Evolutionary conservation across 2,113 vertebrate genomes (phyloP).

Genomic region (Lycaon pictus): DNA sequence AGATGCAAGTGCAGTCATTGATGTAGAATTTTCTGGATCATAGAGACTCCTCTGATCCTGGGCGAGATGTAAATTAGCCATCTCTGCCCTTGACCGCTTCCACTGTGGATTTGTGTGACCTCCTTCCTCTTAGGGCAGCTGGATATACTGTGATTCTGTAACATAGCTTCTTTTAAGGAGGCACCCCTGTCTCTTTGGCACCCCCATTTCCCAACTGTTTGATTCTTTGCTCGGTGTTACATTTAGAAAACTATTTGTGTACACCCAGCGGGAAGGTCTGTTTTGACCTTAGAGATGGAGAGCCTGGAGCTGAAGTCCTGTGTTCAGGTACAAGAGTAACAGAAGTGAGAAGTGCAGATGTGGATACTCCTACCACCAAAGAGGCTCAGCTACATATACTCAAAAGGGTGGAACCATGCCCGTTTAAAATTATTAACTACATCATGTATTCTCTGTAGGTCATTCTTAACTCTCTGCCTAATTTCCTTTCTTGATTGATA

Average conservation of each 20-base stretch:
- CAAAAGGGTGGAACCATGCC: neutral
- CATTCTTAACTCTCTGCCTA: constrained; percentile 56
- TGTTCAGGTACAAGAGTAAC: neutral
- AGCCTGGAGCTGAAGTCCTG: neutral
- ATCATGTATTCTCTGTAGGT: neutral
- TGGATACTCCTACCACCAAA: neutral
- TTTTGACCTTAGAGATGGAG: neutral
- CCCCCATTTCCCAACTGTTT: neutral
- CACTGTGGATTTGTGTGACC: neutral
- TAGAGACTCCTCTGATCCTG: constrained; percentile 1
- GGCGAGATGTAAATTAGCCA: neutral
- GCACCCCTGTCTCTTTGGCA: neutral
- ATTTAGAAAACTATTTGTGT: neutral
- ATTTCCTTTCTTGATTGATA: constrained; percentile 55
- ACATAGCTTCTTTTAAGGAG: neutral
- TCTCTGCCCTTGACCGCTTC: neutral
- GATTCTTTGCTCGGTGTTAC: neutral
- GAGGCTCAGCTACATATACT: neutral
- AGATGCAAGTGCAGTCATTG: neutral
- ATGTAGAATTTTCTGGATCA: constrained; percentile 13
- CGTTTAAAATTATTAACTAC: neutral
- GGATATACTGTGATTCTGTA: neutral
- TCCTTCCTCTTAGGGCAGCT: neutral
- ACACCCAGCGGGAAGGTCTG: neutral
- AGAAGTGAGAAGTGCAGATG: neutral